Conservation (phyloP, 2,888 invertebrate genomes). For the Hofmannophila pseudospretella region DNA sequence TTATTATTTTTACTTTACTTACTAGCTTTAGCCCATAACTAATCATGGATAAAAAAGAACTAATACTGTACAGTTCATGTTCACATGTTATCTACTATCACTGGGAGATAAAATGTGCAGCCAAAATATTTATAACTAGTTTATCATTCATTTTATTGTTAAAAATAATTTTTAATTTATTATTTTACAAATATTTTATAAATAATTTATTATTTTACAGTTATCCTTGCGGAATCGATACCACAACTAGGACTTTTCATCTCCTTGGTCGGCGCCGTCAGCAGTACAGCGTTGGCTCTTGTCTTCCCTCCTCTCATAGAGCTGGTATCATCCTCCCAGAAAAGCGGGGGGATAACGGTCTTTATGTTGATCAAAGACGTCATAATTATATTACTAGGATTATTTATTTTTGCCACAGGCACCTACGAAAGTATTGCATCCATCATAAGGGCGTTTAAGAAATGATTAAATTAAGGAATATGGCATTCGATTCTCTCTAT, state of each 20-base stretch:
- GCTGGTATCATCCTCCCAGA: conserved; percentile 82
- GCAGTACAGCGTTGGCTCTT: conserved; percentile 91
- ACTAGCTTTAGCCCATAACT: too few relatives aligned
- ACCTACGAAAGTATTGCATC: conserved; percentile 84
- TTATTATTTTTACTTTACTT: neutral
- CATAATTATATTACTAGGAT: conserved; percentile 81
- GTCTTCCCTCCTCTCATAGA: conserved; percentile 94
- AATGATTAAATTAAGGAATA: neutral
- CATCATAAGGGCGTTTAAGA: conserved; percentile 71
- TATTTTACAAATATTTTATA: too few relatives aligned
- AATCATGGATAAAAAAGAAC: too few relatives aligned
- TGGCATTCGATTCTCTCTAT: conserved; percentile 5
- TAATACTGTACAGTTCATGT: too few relatives aligned
- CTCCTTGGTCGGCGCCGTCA: conserved; percentile 93
- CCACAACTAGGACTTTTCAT: conserved; percentile 93
- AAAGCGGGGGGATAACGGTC: conserved; percentile 64
- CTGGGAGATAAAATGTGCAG: too few relatives aligned
- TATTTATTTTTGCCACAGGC: conserved; percentile 85
- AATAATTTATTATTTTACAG: conserved; percentile 81
- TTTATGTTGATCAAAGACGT: conserved; percentile 77
- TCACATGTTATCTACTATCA: too few relatives aligned
- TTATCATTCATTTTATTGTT: too few relatives aligned
- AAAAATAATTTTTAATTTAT: too few relatives aligned
- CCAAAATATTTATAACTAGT: too few relatives aligned
- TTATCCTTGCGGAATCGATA: conserved; percentile 89